A percentile compares a stretch with the other conserved stretches of the same genome.
phyloP scores from a whole-genome alignment of 1,140 invertebrate species.

The Bactericera cockerelli region DNA sequence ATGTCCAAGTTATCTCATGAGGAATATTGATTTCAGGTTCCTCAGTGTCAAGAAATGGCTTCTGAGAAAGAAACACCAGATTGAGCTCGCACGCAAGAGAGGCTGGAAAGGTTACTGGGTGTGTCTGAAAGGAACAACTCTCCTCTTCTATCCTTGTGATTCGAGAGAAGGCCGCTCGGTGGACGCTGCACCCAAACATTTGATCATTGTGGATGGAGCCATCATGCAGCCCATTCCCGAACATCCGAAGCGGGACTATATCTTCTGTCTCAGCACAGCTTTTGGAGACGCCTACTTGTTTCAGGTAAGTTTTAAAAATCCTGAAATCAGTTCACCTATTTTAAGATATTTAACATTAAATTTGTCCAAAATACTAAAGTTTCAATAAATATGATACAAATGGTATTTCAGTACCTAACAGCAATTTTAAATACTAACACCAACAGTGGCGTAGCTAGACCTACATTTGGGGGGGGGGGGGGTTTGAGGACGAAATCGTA shows the following conservation, averaged over 20 bases:
- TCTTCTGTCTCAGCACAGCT: constrained; percentile 93
- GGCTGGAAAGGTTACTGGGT: constrained; percentile 99
- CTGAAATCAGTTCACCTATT: too few relatives aligned
- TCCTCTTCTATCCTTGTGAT: constrained; percentile 92
- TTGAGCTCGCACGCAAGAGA: constrained; percentile 83
- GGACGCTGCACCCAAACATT: constrained; percentile 82
- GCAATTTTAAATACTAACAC: too few relatives aligned
- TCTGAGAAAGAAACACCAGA: constrained; percentile 87
- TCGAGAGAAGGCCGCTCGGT: constrained; percentile 78
- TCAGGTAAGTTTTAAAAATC: constrained; percentile 73
- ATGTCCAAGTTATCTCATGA: too few relatives aligned
- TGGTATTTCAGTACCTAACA: too few relatives aligned
- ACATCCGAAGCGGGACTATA: constrained; percentile 92
- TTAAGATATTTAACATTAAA: too few relatives aligned
- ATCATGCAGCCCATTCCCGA: constrained; percentile 98
- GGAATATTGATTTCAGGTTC: constrained; percentile 50
- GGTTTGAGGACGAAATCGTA: too few relatives aligned
- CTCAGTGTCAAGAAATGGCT: constrained; percentile 97
- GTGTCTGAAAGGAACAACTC: constrained; percentile 88
- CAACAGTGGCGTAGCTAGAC: too few relatives aligned
- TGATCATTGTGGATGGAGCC: constrained; percentile 92
- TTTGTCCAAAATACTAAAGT: too few relatives aligned
- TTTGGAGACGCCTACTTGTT: constrained; percentile 96
- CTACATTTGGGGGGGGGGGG: too few relatives aligned
- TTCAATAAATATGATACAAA: too few relatives aligned